phyloP scores from a whole-genome alignment of 2,888 invertebrate species.

The Junonia oenone region DNA sequence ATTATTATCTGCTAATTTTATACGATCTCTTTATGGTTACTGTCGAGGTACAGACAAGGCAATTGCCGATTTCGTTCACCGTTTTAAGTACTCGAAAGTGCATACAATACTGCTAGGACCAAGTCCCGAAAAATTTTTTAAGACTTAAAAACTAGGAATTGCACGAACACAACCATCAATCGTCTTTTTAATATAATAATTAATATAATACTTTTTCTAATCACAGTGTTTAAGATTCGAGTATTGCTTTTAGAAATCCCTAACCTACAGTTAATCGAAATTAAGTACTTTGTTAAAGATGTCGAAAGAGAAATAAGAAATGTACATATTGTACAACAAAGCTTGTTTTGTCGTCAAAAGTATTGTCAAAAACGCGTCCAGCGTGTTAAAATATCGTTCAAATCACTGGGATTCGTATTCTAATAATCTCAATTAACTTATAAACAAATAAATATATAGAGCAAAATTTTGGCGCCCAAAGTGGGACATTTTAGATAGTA shows the following conservation, averaged over 20 bases:
- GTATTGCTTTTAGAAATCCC: constrained; percentile 60
- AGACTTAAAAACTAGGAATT: constrained; percentile 67
- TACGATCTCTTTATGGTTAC: not conserved
- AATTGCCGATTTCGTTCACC: not conserved
- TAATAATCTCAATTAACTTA: not conserved
- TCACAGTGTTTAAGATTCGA: constrained; percentile 56
- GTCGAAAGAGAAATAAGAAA: not conserved
- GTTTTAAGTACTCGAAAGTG: constrained; percentile 26
- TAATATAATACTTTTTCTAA: constrained; percentile 56
- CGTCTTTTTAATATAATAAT: constrained; percentile 56
- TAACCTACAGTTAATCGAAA: constrained; percentile 33
- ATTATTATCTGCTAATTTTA: not conserved
- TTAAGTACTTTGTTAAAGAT: constrained; percentile 17
- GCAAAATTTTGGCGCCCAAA: not conserved
- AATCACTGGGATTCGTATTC: not conserved
- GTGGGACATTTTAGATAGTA: constrained; percentile 1
- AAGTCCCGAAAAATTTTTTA: constrained; percentile 49
- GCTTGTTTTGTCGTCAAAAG: not conserved
- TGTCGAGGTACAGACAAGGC: constrained; percentile 10
- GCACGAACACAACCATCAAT: constrained; percentile 75
- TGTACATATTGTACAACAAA: not conserved
- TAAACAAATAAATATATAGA: not conserved
- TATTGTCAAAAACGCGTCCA: not conserved
- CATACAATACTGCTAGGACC: constrained; percentile 40
- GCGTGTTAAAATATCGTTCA: not conserved